A percentile compares a stretch with the other conserved stretches of the same genome.
Evolutionary conservation across 2,113 vertebrate species (phyloP).

Genomic region (Dicerorhinus sumatrensis): DNA sequence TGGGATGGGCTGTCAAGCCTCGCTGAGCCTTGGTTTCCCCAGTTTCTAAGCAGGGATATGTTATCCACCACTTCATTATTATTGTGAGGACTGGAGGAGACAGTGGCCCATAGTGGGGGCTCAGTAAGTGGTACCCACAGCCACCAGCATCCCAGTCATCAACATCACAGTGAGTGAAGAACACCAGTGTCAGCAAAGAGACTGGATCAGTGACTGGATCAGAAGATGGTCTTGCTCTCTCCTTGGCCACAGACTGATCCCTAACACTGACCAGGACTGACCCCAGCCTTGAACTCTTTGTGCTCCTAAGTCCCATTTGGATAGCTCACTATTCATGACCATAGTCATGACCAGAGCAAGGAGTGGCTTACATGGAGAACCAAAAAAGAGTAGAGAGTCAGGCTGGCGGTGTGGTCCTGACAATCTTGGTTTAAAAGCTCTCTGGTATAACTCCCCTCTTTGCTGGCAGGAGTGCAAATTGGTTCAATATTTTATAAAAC

Average conservation of each 20-base stretch:
- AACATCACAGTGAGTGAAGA: not conserved
- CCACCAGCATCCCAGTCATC: not conserved
- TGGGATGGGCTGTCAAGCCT: not conserved
- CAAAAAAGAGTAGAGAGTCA: not conserved
- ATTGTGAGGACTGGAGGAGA: not conserved
- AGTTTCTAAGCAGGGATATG: not conserved
- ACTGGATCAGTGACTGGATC: not conserved
- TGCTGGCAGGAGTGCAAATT: not conserved
- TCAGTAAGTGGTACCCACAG: not conserved
- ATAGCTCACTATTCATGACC: not conserved
- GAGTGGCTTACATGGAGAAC: not conserved
- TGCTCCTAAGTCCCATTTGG: not conserved
- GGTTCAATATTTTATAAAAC: conserved; percentile 33
- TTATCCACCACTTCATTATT: not conserved
- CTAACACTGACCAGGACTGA: not conserved
- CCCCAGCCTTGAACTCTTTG: not conserved
- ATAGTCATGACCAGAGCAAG: not conserved
- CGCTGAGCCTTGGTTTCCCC: not conserved
- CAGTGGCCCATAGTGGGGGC: too few species aligned
- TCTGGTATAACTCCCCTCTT: not conserved
- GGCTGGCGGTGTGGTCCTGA: not conserved
- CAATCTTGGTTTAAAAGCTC: not conserved
- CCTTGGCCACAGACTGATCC: not conserved
- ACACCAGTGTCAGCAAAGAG: not conserved
- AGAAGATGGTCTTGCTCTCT: not conserved